phyloP scores from a whole-genome alignment of 2,888 invertebrate species.

The Ormyrus pomaceus region DNA sequence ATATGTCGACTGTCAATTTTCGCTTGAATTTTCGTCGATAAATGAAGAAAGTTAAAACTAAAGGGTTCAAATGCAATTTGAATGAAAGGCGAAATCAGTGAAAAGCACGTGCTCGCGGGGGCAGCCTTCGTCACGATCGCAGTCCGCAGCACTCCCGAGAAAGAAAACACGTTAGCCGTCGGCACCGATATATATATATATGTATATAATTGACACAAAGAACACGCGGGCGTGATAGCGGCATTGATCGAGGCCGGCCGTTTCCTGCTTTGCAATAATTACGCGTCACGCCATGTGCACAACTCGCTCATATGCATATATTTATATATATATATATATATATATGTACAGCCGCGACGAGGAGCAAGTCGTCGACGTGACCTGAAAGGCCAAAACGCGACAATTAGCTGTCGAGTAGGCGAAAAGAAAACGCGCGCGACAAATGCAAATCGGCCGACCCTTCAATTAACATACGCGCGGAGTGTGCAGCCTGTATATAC shows the following conservation, averaged over 20 bases:
- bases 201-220: slow-evolving; percentile 14
- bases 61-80: no score
- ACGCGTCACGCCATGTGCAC: background rate
- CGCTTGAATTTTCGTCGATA: no score
- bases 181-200: background rate
- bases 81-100: no score
- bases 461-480: slow-evolving; percentile 10
- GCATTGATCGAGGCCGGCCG: slow-evolving; percentile 22
- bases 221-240: slow-evolving; percentile 1
- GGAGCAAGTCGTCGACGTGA: background rate
- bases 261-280: slow-evolving; percentile 24
- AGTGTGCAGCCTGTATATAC: background rate
- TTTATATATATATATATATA: no score
- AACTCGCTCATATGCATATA: no score
- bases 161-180: no score
- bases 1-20: no score
- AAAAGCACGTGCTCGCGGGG: no score
- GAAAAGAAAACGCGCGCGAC: background rate
- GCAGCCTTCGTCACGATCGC: no score
- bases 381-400: background rate
- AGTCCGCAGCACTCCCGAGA: no score
- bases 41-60: no score
- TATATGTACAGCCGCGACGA: background rate
- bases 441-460: slow-evolving; percentile 20
- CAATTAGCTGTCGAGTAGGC: background rate